A percentile compares a stretch with the other conserved stretches of the same genome.
These are phyloP conservation scores for Urophycis tenuis DNA, from an alignment of 2,797 vertebrate genomes.

Conservation along the genomic window DNA sequence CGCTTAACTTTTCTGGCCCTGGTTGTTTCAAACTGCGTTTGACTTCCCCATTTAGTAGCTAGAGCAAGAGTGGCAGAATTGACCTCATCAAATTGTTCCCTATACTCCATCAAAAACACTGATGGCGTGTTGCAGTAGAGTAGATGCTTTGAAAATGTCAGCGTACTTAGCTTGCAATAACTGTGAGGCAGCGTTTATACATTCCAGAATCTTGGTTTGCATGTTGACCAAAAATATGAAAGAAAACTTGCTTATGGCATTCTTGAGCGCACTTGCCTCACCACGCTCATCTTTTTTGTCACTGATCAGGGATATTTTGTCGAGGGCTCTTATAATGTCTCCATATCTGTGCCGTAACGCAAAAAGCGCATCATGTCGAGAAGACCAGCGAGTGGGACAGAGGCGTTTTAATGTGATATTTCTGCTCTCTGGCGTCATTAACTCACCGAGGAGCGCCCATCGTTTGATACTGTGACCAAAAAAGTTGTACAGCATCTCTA, in stretches of 20 bases:
- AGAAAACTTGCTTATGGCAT: slow-evolving; percentile 19
- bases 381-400: too few relatives aligned
- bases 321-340: slow-evolving; percentile 13
- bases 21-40: too few relatives aligned
- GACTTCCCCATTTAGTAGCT: too few relatives aligned
- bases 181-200: slow-evolving; percentile 11
- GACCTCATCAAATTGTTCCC: slow-evolving; percentile 9
- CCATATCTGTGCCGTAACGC: slow-evolving; percentile 24
- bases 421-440: too few relatives aligned
- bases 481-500: too few relatives aligned
- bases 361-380: slow-evolving; percentile 8
- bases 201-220: slow-evolving; percentile 22
- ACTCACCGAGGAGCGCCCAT: too few relatives aligned
- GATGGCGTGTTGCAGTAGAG: slow-evolving; percentile 16
- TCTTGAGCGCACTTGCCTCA: background rate
- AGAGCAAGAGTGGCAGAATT: slow-evolving; percentile 8
- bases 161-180: background rate
- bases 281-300: slow-evolving; percentile 7
- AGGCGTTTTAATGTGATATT: too few relatives aligned
- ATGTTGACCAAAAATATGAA: slow-evolving; percentile 25
- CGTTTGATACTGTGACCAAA: too few relatives aligned
- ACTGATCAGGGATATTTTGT: slow-evolving; percentile 8
- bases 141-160: slow-evolving; percentile 17
- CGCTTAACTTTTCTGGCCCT: too few relatives aligned
- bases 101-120: slow-evolving; percentile 19